A percentile compares a stretch with the other conserved stretches of the same genome.
These are phyloP conservation scores for Esox niger DNA, from an alignment of 2,113 vertebrate genomes.

Conservation along the genomic window DNA sequence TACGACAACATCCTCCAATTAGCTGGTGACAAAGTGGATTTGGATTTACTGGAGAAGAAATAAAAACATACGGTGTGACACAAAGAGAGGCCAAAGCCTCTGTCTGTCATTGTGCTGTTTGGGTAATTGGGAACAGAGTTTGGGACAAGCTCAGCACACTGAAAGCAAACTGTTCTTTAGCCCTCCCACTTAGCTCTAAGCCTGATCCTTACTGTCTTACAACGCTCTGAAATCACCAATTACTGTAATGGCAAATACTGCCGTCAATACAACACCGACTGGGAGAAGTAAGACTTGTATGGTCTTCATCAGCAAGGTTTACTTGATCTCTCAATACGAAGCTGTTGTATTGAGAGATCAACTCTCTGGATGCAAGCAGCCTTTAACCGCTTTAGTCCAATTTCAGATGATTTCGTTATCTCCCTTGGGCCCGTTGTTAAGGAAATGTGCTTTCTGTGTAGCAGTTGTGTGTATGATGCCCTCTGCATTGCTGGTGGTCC, in stretches of 20 bases:
- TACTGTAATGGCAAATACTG: conserved; percentile 60
- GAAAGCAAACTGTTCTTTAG: conserved; percentile 40
- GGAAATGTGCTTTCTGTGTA: conserved; percentile 7
- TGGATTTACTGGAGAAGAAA: conserved; percentile 44
- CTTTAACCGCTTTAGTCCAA: conserved; percentile 44
- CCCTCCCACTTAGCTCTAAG: conserved; percentile 49
- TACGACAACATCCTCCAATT: conserved; percentile 62
- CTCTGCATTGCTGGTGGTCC: conserved; percentile 56
- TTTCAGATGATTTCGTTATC: conserved; percentile 19
- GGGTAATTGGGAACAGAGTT: conserved; percentile 57
- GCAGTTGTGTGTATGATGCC: conserved; percentile 2
- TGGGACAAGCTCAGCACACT: conserved; percentile 37
- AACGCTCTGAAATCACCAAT: conserved; percentile 58
- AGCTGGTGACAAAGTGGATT: conserved; percentile 59
- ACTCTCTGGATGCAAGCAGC: conserved; percentile 12
- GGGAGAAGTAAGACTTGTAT: conserved; percentile 51
- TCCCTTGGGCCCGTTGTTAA: conserved; percentile 23
- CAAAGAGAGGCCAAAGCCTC: conserved; percentile 57
- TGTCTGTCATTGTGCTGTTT: conserved; percentile 46
- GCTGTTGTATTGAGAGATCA: conserved; percentile 9
- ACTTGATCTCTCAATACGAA: conserved; percentile 51
- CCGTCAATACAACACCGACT: conserved; percentile 42
- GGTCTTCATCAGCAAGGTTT: conserved; percentile 41
- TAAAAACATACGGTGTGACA: conserved; percentile 57
- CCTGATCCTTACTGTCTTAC: conserved; percentile 41